A percentile compares a stretch with the other conserved stretches of the same genome.
Evolutionary conservation across 2,113 vertebrate genomes (phyloP).

Genomic region (Falcunculus frontatus): DNA sequence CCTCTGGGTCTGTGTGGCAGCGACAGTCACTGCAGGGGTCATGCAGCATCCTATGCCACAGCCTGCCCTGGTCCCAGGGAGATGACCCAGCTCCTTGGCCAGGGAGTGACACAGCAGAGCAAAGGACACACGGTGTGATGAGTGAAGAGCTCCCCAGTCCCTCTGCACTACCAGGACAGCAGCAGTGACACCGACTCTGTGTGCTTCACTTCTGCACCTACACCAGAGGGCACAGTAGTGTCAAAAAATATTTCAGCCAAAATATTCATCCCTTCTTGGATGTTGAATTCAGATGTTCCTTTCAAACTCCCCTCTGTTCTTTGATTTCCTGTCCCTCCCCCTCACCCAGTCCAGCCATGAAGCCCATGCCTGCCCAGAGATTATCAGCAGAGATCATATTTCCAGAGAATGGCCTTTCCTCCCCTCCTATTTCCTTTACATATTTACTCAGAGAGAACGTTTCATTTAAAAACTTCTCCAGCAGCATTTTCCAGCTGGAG

Average conservation of each 20-base stretch:
- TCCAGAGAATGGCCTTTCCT: constrained; percentile 23
- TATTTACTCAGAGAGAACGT: neutral
- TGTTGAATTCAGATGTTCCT: neutral
- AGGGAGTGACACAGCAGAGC: neutral
- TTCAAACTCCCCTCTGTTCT: neutral
- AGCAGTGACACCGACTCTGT: neutral
- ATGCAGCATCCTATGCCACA: neutral
- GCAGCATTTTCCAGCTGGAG: constrained; percentile 13
- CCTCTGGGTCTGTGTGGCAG: neutral
- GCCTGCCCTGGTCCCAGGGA: neutral
- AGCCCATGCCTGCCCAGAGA: neutral
- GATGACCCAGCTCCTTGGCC: neutral
- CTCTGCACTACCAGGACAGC: neutral
- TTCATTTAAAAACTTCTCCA: neutral
- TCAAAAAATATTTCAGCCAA: neutral
- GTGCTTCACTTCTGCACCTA: neutral
- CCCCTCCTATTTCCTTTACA: constrained; percentile 21
- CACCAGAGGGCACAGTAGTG: neutral
- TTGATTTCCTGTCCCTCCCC: neutral
- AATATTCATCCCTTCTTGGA: neutral
- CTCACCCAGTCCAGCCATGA: neutral
- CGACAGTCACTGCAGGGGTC: accelerated
- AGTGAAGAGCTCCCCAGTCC: neutral
- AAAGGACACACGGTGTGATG: neutral
- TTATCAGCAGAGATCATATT: constrained; percentile 22